Percentiles rank a stretch among this genome's conserved stretches.
These are phyloP conservation scores for Griposia aprilina DNA, from an alignment of 2,888 invertebrate species.

Conservation along the genomic window DNA sequence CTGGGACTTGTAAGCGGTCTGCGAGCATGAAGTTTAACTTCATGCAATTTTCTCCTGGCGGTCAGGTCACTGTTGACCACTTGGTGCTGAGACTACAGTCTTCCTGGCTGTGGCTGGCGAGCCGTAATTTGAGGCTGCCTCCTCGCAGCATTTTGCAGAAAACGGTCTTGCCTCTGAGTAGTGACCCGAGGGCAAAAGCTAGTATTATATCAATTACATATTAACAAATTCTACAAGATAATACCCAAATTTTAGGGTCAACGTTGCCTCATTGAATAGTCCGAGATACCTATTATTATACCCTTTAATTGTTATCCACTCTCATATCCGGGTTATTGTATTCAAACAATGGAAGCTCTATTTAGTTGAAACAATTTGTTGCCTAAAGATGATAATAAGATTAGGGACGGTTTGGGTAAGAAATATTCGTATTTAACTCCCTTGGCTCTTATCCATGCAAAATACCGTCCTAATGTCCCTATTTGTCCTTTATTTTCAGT, in stretches of 20 bases:
- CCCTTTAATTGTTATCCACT: slow-evolving; percentile 63
- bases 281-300: slow-evolving; percentile 45
- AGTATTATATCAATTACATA: not conserved
- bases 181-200: not conserved
- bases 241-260: slow-evolving; percentile 31
- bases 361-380: slow-evolving; percentile 62
- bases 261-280: slow-evolving; percentile 55
- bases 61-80: no score
- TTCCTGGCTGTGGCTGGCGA: no score
- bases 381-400: slow-evolving; percentile 59
- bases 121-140: no score
- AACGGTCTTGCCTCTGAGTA: no score
- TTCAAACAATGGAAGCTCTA: slow-evolving; percentile 58
- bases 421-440: slow-evolving; percentile 59
- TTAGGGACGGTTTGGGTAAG: slow-evolving; percentile 58
- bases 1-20: no score
- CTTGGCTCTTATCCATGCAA: slow-evolving; percentile 26
- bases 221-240: slow-evolving; percentile 21
- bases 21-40: no score
- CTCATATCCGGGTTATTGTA: slow-evolving; percentile 64
- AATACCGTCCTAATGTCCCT: slow-evolving; percentile 31
- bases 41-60: no score
- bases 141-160: no score
- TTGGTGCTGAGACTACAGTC: no score
- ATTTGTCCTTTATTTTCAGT: slow-evolving; percentile 46